These are phyloP conservation scores for Cataglyphis hispanica DNA, from an alignment of 1,140 invertebrate species.

Conservation along the genomic window DNA sequence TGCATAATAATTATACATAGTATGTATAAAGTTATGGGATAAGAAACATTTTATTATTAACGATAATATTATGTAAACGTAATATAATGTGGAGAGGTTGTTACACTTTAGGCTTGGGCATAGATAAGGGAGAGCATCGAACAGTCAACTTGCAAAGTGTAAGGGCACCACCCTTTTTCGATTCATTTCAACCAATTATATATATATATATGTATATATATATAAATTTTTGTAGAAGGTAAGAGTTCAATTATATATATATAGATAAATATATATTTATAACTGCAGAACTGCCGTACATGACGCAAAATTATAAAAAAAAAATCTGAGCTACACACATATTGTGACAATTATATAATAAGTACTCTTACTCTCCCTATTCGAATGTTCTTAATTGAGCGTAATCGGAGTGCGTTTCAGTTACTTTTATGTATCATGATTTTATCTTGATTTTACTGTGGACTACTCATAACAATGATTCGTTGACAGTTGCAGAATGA, in stretches of 20 bases:
- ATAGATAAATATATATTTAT: conserved; percentile 36
- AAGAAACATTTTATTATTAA: conserved; percentile 86
- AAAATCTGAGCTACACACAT: conserved; percentile 34
- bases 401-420: conserved; percentile 61
- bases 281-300: conserved; percentile 33
- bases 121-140: conserved; percentile 76
- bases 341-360: conserved; percentile 16
- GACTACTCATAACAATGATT: conserved; percentile 69
- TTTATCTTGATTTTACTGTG: conserved; percentile 69
- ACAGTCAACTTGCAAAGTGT: conserved; percentile 46
- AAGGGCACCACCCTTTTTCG: conserved; percentile 57
- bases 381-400: conserved; percentile 66
- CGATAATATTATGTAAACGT: conserved; percentile 84
- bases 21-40: conserved; percentile 86
- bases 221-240: conserved; percentile 51
- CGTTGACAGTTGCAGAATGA: conserved; percentile 65
- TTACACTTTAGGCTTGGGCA: conserved; percentile 82
- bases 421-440: conserved; percentile 68
- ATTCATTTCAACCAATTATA: conserved; percentile 52
- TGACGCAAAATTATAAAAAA: conserved; percentile 64
- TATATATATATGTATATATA: not conserved
- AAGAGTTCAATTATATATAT: conserved; percentile 53
- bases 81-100: conserved; percentile 81
- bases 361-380: conserved; percentile 74
- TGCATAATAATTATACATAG: conserved; percentile 87